phyloP scores from a whole-genome alignment of 2,113 vertebrate genomes.

The Pimephales promelas region DNA sequence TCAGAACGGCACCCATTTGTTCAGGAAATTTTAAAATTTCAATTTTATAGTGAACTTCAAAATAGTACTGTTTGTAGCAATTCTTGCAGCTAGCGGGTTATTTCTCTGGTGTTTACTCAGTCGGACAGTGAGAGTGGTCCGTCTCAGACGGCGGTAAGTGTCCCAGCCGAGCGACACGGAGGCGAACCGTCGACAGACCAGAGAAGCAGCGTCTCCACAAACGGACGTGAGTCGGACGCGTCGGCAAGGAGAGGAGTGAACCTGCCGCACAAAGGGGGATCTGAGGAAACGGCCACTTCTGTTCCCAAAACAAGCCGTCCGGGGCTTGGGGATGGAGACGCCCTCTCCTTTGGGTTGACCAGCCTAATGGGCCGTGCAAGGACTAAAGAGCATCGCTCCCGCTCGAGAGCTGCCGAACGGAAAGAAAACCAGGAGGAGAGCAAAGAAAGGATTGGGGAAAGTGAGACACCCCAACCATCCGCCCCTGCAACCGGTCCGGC shows the following conservation, averaged over 20 bases:
- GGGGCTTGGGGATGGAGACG: constrained; percentile 68
- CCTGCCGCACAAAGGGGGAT: constrained; percentile 79
- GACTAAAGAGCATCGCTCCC: constrained; percentile 84
- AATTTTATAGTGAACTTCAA: too few species aligned
- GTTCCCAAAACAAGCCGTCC: constrained; percentile 48
- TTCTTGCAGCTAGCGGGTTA: too few species aligned
- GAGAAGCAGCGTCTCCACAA: constrained; percentile 54
- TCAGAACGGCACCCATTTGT: constrained; percentile 17
- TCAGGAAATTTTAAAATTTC: too few species aligned
- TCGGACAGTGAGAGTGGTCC: constrained; percentile 67
- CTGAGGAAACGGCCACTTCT: constrained; percentile 66
- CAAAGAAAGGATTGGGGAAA: constrained; percentile 32
- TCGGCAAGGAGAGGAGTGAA: constrained; percentile 75
- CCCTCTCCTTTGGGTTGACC: constrained; percentile 86
- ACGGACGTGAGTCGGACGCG: constrained; percentile 69
- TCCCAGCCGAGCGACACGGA: background rate
- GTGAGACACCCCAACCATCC: background rate
- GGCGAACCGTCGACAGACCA: constrained; percentile 29
- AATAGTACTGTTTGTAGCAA: background rate
- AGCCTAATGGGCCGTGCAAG: constrained; percentile 88
- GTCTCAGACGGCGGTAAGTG: constrained; percentile 55
- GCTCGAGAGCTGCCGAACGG: constrained; percentile 72
- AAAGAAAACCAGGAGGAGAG: constrained; percentile 63
- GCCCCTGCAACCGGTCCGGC: background rate
- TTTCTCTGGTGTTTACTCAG: constrained; percentile 56